A percentile compares a stretch with the other conserved stretches of the same genome.
Evolutionary conservation across 1,140 invertebrate species (phyloP).

Genomic region (Chironomus tepperi): DNA sequence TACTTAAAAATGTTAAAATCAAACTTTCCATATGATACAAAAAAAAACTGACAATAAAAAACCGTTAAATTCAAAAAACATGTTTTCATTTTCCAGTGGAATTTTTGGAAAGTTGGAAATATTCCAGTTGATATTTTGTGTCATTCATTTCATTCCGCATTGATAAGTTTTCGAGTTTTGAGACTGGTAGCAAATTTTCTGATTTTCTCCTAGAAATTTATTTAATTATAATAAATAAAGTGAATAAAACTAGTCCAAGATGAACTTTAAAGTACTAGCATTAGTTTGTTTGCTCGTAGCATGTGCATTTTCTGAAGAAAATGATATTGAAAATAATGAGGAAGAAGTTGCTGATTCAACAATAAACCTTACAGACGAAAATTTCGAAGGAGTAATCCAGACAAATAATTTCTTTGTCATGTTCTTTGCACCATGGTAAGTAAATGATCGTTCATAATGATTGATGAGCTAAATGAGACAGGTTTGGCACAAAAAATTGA

Average conservation of each 20-base stretch:
- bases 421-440: slow-evolving; percentile 68
- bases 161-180: no score
- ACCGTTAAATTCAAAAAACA: no score
- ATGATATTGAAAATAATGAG: slow-evolving; percentile 32
- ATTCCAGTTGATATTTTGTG: no score
- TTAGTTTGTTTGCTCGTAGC: neutral
- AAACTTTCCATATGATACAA: no score
- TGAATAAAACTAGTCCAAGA: neutral
- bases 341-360: slow-evolving; percentile 36
- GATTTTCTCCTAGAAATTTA: neutral
- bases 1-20: no score
- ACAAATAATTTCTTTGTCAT: slow-evolving; percentile 60
- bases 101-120: no score
- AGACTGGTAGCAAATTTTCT: no score
- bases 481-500: neutral
- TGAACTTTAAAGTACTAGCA: neutral
- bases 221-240: neutral
- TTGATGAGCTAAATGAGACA: neutral
- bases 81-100: no score
- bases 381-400: slow-evolving; percentile 55
- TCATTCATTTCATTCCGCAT: no score
- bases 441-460: neutral
- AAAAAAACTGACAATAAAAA: no score
- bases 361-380: slow-evolving; percentile 52
- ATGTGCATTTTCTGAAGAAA: slow-evolving; percentile 23